Evolutionary conservation across 2,888 invertebrate species (phyloP), one percentile per base, ranked within the genome.

Genomic region (Orthosia gracilis): DNA sequence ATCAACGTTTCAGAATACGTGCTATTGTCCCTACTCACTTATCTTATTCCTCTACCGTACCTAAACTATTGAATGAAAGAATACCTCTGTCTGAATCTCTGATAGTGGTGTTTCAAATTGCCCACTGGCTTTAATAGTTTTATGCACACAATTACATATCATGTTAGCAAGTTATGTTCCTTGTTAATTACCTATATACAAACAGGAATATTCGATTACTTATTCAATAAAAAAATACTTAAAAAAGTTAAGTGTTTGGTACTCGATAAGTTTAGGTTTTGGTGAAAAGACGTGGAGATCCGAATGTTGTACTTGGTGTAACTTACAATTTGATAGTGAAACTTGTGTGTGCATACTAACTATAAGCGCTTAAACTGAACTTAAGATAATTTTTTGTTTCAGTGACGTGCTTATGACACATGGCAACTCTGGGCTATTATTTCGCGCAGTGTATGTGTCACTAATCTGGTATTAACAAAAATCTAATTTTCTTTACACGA

Each of bases 141-240:
- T 73, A 74, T 23, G 26, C 15, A 23, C 74, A 54, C 18, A 73
- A 73, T 73, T 62, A 73, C 62, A 15, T 21, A 18, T 62, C 26
- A 13, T 45, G 47, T 52, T 47, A 62, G 0, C 21, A 74, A 63
- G 47, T 63, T 74, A 74, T 74, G 52, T 23, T n/a, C 13, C 45
- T 13, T 61, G 18, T 73, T 73, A 73, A 73, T 63, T 54, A 12
- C n/a, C n/a, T 52, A 13, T 54, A 73, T 21, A 54, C 73, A 50
- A 52, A 21, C 26, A 52, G 62, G 61, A 72, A 45, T 73, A 62
- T 54, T 52, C 18, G 15, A 63, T 23, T 31, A 62, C 26, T 0
- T 4, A 11, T 31, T 12, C 26, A 31, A n/a, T 31, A 54, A 67
- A 59, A 13, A 12, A 40, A 40, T 40, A 21, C 18, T 52, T 52